These are phyloP conservation scores for Drosophila pseudotakahashii DNA, from an alignment of 2,888 invertebrate species.

Conservation along the genomic window DNA sequence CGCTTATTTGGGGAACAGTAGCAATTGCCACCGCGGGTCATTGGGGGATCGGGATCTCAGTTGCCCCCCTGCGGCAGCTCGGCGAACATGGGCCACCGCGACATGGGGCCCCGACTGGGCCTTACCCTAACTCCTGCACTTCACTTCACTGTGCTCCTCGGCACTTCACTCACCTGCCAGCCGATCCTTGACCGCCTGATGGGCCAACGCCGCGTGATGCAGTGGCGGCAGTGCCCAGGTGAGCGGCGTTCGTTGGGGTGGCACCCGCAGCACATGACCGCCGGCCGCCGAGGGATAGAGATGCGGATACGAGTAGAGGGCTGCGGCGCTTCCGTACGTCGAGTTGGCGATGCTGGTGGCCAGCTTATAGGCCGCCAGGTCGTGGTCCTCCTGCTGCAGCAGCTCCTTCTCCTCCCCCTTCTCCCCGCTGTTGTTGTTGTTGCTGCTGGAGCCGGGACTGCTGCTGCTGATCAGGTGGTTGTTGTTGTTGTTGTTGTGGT, in stretches of 20 bases:
- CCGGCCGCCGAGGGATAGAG: constrained; percentile 84
- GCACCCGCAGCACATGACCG: constrained; percentile 91
- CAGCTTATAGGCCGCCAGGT: constrained; percentile 83
- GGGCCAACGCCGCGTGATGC: constrained; percentile 89
- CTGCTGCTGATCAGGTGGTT: constrained; percentile 30
- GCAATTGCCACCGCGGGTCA: constrained; percentile 58
- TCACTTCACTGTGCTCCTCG: not conserved
- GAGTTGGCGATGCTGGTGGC: constrained; percentile 83
- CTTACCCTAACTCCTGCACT: not conserved
- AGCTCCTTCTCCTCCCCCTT: constrained; percentile 82
- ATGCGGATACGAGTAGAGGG: constrained; percentile 84
- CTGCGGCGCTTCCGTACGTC: constrained; percentile 83
- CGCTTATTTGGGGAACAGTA: constrained; percentile 75
- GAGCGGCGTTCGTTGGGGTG: constrained; percentile 87
- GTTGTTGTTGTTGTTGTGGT: constrained; percentile 37
- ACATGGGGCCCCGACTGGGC: constrained; percentile 25
- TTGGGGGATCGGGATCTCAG: constrained; percentile 16
- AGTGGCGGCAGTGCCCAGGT: constrained; percentile 85
- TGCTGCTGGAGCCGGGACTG: constrained; percentile 51
- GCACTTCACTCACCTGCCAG: constrained; percentile 89
- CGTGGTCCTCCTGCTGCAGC: constrained; percentile 81
- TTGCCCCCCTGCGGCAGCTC: constrained; percentile 1
- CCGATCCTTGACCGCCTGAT: constrained; percentile 93
- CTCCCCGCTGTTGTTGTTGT: constrained; percentile 46
- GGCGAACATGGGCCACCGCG: constrained; percentile 40